Evolutionary conservation across 37 sponge, comb jelly and placozoan genomes (phyloP), one percentile per base, ranked within the genome.

Genomic region (Halichondria panicea): DNA sequence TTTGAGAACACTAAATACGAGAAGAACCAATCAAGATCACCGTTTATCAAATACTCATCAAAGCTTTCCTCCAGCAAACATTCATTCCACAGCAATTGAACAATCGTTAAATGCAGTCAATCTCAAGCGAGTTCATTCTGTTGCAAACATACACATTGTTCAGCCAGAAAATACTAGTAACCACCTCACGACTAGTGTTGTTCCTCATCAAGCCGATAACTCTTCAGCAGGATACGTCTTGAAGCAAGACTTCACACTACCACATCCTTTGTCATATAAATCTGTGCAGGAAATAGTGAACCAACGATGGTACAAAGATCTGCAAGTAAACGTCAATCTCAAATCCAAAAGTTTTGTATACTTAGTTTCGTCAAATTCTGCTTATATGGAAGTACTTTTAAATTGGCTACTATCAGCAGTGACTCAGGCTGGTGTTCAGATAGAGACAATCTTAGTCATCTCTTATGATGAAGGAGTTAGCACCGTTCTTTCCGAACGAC

Each of bases 371-470:
- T 67, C 79, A 28, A 78, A 78, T 30, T 30, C 36, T 9, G 38
- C 35, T 12, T 78, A 78, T 38, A 18, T 18, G 5, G 86, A 85
- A 1, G 71, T 78, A 4, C 54, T 78, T 15, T 33, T 85, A 2
- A 85, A 85, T 46, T 85, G 86, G 86, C 30, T 85, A 31, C 57
- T 70, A 12, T 64, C 79, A 33, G 73, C 67, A 0, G n/a, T 37
- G 6, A 46, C 72, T 7, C n/a, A 35, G 12, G n/a, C 60, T 33
- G 21, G 30, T 6, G 34, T 72, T 25, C 43, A 74, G 3, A 39
- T 66, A 9, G 27, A 65, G 34, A 45, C 25, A 18, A 64, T 85
- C 3, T 56, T 85, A 18, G 59, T 85, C 3, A 33, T 85, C 12
- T 71, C 86, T 55, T 3, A 79, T n/a, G 86, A 85, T 43, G 28